Evolutionary conservation across 2,888 invertebrate species (phyloP), one percentile per base, ranked within the genome.

Genomic region (Caenorhabditis becei): DNA sequence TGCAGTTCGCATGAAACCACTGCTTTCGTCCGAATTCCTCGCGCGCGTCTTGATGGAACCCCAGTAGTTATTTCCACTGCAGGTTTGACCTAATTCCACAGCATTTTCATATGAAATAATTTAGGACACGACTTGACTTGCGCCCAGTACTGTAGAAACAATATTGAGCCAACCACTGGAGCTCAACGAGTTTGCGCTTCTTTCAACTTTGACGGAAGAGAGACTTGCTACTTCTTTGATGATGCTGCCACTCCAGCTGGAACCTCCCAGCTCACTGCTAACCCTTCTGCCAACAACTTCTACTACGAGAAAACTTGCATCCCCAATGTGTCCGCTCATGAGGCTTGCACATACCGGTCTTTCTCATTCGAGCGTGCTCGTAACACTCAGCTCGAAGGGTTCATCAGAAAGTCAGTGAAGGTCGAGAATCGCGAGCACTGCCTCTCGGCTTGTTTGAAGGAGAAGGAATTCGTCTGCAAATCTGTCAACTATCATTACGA

Each of bases 401-500:
- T 92, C 62, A 92, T 92, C 35, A 91, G 92, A 70, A 91, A 92
- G 80, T 92, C 92, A 41, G 82, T 90, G 28, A 90, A 88, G 86
- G 92, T 93, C 35, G 89, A 89, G 69, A 91, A 88, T 56, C 90
- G 93, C 59, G 92, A 92, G 41, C 92, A 92, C 77, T 93, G 93
- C 82, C 91, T 93, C 84, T 92, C 92, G 54, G 91, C 92, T 63
- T 93, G 93, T 85, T 90, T 93, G 32, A 89, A 92, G 61, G 92
- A 92, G 85, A 81, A 91, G 28, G 90, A 92, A 14, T 92, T 93
- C 71, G 92, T 92, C 23, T 93, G 93, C 90, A 91, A 93, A 56
- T 93, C 93, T 2, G 93, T 92, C 41, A 92, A 92, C 59, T 93
- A 92, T 90, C 91, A 93, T 87, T 91, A 92, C 62, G 91, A 92